phyloP scores from a whole-genome alignment of 1,140 invertebrate genomes.

The Calliphora vicina region DNA sequence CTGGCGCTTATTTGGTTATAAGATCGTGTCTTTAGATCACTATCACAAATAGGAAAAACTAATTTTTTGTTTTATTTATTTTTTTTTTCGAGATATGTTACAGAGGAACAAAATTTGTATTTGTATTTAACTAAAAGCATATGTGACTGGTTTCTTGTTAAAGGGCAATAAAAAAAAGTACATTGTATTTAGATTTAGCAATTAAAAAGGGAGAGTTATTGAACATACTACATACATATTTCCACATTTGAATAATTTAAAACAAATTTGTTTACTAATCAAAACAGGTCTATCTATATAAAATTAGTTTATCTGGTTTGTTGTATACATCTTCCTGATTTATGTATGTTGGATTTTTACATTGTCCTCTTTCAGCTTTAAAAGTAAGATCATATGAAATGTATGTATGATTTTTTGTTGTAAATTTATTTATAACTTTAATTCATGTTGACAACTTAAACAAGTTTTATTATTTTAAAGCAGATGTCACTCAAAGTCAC shows the following conservation, averaged over 20 bases:
- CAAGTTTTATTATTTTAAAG: conserved; percentile 32
- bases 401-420: background rate
- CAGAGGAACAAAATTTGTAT: background rate
- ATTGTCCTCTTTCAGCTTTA: too few species aligned
- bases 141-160: background rate
- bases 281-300: background rate
- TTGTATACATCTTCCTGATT: conserved; percentile 18
- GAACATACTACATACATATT: background rate
- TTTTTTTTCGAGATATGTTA: background rate
- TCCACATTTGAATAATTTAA: background rate
- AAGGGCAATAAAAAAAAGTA: background rate
- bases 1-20: conserved; percentile 40
- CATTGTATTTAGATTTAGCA: background rate
- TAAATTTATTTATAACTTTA: conserved; percentile 23
- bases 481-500: conserved; percentile 25
- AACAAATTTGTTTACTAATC: background rate
- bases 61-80: conserved; percentile 20
- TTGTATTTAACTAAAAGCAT: background rate
- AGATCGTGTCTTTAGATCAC: conserved; percentile 40
- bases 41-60: conserved; percentile 37
- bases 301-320: background rate
- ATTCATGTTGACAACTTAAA: conserved; percentile 26
- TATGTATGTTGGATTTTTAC: background rate
- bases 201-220: conserved; percentile 25
- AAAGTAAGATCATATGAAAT: too few species aligned